Percentiles rank a stretch among this genome's conserved stretches.
These are phyloP conservation scores for Sapayoa aenigma DNA, from an alignment of 2,113 vertebrate genomes.

Conservation along the genomic window DNA sequence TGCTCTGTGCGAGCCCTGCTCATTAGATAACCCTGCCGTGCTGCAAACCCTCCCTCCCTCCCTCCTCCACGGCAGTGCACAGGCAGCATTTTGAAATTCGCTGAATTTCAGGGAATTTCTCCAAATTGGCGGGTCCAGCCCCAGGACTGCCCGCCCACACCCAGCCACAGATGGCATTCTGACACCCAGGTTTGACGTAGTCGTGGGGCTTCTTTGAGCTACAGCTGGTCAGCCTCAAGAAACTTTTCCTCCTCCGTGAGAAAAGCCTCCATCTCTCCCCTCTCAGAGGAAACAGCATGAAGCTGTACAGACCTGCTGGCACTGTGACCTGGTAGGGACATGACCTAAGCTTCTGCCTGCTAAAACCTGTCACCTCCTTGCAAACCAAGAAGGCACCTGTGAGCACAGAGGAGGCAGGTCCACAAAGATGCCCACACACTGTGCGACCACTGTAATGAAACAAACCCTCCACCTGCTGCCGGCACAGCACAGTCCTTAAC, in stretches of 20 bases:
- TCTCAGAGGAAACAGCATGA: not conserved
- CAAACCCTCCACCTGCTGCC: not conserved
- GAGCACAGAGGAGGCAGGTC: not conserved
- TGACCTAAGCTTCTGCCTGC: not conserved
- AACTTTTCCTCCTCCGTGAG: slow-evolving; percentile 17
- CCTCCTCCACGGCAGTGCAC: not conserved
- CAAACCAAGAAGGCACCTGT: not conserved
- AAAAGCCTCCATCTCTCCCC: not conserved
- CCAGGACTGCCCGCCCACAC: not conserved
- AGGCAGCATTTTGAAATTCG: not conserved
- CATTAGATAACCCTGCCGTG: not conserved
- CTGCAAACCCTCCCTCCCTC: not conserved
- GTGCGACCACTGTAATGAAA: not conserved
- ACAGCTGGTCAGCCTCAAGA: not conserved
- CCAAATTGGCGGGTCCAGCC: not conserved
- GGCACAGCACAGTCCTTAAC: not conserved
- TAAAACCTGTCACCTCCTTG: not conserved
- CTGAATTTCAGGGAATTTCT: not conserved
- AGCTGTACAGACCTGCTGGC: not conserved
- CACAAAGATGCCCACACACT: not conserved
- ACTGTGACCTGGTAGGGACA: not conserved
- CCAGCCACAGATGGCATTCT: not conserved
- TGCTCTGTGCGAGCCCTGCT: not conserved
- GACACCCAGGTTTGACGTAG: not conserved
- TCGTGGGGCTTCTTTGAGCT: not conserved